phyloP scores from a whole-genome alignment of 2,888 invertebrate species.

The Mythimna loreyi region DNA sequence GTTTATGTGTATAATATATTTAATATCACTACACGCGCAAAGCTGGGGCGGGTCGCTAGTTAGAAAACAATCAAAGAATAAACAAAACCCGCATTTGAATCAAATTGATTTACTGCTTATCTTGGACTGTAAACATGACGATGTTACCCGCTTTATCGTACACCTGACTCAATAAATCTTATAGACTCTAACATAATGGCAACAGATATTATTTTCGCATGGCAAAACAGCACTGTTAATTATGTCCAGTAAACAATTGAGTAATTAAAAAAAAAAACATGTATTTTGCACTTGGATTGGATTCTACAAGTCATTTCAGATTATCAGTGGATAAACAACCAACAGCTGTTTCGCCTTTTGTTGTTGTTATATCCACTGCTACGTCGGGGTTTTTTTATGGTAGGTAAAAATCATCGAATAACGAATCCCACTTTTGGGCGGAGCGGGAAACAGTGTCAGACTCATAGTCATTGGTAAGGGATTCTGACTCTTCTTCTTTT shows the following conservation, averaged over 20 bases:
- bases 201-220: constrained; percentile 31
- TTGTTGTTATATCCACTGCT: neutral
- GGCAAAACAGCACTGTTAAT: constrained; percentile 27
- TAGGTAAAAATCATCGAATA: too few species aligned
- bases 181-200: neutral
- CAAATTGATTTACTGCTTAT: constrained; percentile 51
- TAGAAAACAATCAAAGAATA: neutral
- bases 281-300: constrained; percentile 38
- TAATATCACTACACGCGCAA: too few species aligned
- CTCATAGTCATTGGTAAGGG: too few species aligned
- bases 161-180: neutral
- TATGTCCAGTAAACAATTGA: constrained; percentile 51
- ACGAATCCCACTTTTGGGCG: too few species aligned
- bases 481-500: too few species aligned
- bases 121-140: constrained; percentile 29
- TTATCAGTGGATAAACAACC: constrained; percentile 5
- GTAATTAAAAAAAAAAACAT: constrained; percentile 39
- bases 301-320: constrained; percentile 24
- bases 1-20: too few species aligned
- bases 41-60: too few species aligned
- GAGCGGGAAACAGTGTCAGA: too few species aligned
- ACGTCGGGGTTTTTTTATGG: too few species aligned
- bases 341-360: neutral
- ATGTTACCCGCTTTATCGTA: neutral
- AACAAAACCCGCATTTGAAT: neutral